These are phyloP conservation scores for Staurois parvus DNA, from an alignment of 2,797 vertebrate species.

Conservation along the genomic window DNA sequence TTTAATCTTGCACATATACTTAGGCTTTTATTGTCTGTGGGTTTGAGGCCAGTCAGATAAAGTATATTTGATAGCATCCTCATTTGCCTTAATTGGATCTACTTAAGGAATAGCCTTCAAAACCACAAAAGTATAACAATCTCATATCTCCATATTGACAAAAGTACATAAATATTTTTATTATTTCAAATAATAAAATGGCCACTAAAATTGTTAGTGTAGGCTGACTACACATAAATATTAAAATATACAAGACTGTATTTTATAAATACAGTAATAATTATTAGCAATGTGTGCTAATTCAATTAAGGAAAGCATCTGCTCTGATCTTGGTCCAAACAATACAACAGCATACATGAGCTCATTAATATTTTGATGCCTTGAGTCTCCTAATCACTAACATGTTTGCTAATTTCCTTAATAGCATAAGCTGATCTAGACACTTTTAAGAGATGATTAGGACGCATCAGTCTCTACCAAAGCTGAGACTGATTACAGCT, in stretches of 20 bases:
- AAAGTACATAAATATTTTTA: neutral
- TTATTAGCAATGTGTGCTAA: neutral
- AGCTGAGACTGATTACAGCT: neutral
- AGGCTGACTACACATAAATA: neutral
- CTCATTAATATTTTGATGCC: slow-evolving; percentile 49
- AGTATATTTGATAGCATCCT: neutral
- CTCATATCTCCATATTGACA: neutral
- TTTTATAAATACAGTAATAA: neutral
- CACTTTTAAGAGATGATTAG: slow-evolving; percentile 39
- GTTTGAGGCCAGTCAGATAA: neutral
- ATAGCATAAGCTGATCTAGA: slow-evolving; percentile 44
- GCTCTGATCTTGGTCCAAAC: neutral
- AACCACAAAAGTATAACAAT: neutral
- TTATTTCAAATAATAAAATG: neutral
- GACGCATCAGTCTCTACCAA: neutral
- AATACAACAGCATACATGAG: slow-evolving; percentile 10
- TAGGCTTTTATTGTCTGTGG: neutral
- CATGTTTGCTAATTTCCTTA: slow-evolving; percentile 38
- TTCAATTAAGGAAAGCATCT: slow-evolving; percentile 19
- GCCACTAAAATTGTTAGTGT: neutral
- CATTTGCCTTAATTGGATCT: neutral
- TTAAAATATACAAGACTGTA: neutral
- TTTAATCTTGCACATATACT: neutral
- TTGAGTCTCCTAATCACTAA: slow-evolving; percentile 36
- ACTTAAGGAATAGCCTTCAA: neutral